These are phyloP conservation scores for Solen grandis DNA, from an alignment of 1,140 invertebrate species.

Conservation along the genomic window DNA sequence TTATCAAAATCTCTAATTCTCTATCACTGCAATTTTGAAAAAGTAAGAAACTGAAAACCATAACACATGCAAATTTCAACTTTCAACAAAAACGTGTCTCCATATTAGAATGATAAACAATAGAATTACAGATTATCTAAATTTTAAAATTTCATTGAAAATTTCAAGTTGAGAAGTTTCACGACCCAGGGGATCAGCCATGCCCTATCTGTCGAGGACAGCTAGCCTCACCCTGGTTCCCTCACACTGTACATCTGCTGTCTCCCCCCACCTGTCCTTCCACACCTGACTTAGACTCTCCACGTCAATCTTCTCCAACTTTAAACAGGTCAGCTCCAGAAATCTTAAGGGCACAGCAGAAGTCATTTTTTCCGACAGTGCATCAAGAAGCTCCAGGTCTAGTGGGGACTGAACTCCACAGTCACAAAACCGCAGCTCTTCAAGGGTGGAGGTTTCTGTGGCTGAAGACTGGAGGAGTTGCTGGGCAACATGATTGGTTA, in stretches of 20 bases:
- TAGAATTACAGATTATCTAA: too few relatives aligned
- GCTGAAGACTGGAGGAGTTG: conserved; percentile 9
- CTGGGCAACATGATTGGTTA: conserved; percentile 34
- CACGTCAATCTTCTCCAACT: conserved; percentile 44
- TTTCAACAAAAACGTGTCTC: too few relatives aligned
- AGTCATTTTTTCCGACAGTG: conserved; percentile 33
- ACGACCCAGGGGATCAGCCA: too few relatives aligned
- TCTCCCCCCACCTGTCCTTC: conserved; percentile 28
- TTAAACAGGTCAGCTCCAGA: conserved; percentile 37
- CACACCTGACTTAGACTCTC: conserved; percentile 53
- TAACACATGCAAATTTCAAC: too few relatives aligned
- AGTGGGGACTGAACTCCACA: conserved; percentile 29
- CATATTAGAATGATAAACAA: too few relatives aligned
- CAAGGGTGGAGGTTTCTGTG: neutral
- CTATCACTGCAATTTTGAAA: too few relatives aligned
- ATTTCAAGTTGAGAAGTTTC: too few relatives aligned
- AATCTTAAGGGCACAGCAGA: conserved; percentile 23
- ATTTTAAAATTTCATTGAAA: too few relatives aligned
- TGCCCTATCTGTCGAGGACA: conserved; percentile 4
- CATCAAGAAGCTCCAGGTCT: conserved; percentile 37
- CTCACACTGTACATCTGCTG: conserved; percentile 5
- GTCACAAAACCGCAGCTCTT: conserved; percentile 12
- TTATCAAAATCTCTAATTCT: too few relatives aligned
- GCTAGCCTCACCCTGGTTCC: conserved; percentile 1
- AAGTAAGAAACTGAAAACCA: too few relatives aligned